These are phyloP conservation scores for Macrotis lagotis DNA, from an alignment of 2,113 vertebrate genomes.

Conservation along the genomic window DNA sequence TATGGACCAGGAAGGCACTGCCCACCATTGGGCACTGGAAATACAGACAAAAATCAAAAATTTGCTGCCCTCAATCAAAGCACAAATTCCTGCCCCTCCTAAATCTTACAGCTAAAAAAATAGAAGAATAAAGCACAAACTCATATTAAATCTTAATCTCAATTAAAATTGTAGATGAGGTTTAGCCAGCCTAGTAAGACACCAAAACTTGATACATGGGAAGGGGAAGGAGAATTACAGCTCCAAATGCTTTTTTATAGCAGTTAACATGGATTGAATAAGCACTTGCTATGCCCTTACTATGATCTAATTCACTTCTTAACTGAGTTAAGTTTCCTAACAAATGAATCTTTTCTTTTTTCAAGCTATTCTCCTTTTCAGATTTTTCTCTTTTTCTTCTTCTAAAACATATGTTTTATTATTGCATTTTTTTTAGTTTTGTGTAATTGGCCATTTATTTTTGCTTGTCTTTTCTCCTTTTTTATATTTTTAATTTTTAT, in stretches of 20 bases:
- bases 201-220: neutral
- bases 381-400: slow-evolving; percentile 15
- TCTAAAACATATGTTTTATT: slow-evolving; percentile 23
- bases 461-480: too few species aligned
- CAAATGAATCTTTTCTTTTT: slow-evolving; percentile 49
- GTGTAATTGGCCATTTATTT: too few species aligned
- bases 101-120: neutral
- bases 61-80: neutral
- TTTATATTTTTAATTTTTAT: too few species aligned
- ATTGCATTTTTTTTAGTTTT: slow-evolving; percentile 65
- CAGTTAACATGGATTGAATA: neutral
- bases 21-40: too few species aligned
- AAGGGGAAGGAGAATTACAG: neutral
- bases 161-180: neutral
- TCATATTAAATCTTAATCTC: neutral
- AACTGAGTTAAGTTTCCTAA: slow-evolving; percentile 7
- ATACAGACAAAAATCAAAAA: neutral
- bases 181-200: neutral
- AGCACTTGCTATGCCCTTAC: neutral
- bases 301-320: slow-evolving; percentile 62
- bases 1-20: neutral
- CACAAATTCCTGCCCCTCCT: neutral
- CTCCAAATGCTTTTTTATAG: neutral
- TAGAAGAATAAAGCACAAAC: neutral
- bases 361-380: slow-evolving; percentile 17